Evolutionary conservation across 1,140 invertebrate genomes (phyloP).

Genomic region (Lutraria rhynchaena): DNA sequence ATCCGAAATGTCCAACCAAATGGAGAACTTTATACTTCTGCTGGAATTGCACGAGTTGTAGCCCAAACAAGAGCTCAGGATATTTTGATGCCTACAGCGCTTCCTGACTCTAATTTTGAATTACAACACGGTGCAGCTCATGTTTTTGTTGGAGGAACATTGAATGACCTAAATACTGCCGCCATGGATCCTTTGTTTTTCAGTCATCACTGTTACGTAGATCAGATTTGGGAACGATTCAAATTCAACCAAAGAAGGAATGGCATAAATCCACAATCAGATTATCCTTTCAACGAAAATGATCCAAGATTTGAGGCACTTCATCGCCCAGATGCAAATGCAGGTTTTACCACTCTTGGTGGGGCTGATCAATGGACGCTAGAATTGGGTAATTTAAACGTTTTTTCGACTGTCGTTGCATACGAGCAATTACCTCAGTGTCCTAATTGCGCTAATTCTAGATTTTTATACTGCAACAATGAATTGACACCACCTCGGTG

Average conservation of each 20-base stretch:
- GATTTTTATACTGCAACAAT: conserved; percentile 61
- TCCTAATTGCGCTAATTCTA: conserved; percentile 68
- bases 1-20: conserved; percentile 42
- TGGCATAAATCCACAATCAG: conserved; percentile 58
- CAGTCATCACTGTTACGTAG: conserved; percentile 81
- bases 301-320: conserved; percentile 32
- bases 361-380: conserved; percentile 32
- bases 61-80: conserved; percentile 51
- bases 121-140: conserved; percentile 70
- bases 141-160: conserved; percentile 70
- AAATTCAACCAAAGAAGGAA: conserved; percentile 61
- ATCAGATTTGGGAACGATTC: conserved; percentile 77
- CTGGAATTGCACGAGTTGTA: conserved; percentile 52
- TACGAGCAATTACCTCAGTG: conserved; percentile 72
- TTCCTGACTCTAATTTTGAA: conserved; percentile 69
- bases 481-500: conserved; percentile 34
- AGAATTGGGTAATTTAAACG: conserved; percentile 65
- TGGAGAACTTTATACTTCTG: conserved; percentile 49
- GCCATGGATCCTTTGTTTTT: conserved; percentile 81
- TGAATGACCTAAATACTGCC: conserved; percentile 71
- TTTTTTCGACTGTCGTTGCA: conserved; percentile 55
- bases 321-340: conserved; percentile 52
- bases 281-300: conserved; percentile 48
- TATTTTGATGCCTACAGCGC: conserved; percentile 56
- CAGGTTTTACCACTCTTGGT: conserved; percentile 66